Conservation (phyloP, 2,797 vertebrate genomes). For the Saxicola maurus region DNA sequence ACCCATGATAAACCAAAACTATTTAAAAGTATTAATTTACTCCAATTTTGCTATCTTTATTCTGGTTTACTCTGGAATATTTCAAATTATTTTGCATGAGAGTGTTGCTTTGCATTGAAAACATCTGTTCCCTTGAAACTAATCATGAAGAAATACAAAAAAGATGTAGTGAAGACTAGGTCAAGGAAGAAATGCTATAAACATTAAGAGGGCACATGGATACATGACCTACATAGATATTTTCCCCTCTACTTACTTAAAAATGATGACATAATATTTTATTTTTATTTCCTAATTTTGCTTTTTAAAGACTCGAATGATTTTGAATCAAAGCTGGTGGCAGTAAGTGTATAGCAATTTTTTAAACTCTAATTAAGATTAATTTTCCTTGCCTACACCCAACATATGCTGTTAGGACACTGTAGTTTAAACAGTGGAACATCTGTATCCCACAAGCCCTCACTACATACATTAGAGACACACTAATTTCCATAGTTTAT, state of each 20-base stretch:
- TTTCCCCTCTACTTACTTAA: not conserved
- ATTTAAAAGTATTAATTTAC: not conserved
- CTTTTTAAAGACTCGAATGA: not conserved
- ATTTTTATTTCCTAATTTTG: not conserved
- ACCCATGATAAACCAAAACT: not conserved
- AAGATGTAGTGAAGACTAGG: not conserved
- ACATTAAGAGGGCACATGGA: not conserved
- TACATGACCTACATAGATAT: not conserved
- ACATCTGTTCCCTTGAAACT: not conserved
- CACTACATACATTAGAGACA: not conserved
- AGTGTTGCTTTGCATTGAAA: not conserved
- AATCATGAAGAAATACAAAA: not conserved
- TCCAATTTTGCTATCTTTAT: not conserved
- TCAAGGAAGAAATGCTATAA: not conserved
- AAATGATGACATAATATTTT: not conserved
- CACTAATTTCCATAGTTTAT: not conserved
- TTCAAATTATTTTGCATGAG: not conserved
- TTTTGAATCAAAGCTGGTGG: not conserved
- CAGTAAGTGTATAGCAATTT: not conserved
- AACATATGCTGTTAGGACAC: not conserved
- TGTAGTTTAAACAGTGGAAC: not conserved
- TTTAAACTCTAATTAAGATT: not conserved
- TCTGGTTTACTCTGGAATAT: not conserved
- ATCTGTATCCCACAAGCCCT: not conserved
- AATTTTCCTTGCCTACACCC: not conserved